A percentile compares a stretch with the other conserved stretches of the same genome.
These are phyloP conservation scores for Electrona antarctica DNA, from an alignment of 2,113 vertebrate genomes.

Conservation along the genomic window DNA sequence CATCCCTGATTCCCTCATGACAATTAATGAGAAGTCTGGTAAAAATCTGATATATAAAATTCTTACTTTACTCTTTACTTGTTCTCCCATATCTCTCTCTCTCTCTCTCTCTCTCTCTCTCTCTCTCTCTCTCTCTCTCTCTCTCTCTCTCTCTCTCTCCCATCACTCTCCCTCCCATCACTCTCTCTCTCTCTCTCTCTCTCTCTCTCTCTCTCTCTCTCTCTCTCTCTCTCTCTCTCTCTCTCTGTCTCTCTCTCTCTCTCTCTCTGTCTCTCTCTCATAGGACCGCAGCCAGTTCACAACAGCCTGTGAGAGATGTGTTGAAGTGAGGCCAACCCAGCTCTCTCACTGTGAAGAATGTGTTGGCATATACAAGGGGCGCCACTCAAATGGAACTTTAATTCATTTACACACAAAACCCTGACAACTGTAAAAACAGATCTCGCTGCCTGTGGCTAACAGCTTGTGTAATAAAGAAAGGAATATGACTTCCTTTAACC, in stretches of 20 bases:
- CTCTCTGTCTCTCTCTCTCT: not conserved
- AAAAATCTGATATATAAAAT: constrained; percentile 57
- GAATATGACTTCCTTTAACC: constrained; percentile 64
- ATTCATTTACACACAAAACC: constrained; percentile 74
- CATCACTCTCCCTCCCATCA: not conserved
- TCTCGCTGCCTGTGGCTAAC: constrained; percentile 63
- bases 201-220: not conserved
- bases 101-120: not conserved
- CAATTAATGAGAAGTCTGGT: constrained; percentile 63
- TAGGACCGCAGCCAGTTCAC: constrained; percentile 69
- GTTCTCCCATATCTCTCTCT: constrained; percentile 10
- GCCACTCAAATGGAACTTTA: constrained; percentile 77
- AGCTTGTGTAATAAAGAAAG: constrained; percentile 58
- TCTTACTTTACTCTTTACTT: not conserved
- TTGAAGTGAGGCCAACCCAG: constrained; percentile 69
- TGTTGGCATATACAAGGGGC: constrained; percentile 77
- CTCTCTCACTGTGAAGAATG: constrained; percentile 76
- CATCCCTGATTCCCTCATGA: constrained; percentile 65
- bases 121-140: constrained; percentile 1
- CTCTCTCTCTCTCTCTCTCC: constrained; percentile 8
- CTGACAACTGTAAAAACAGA: constrained; percentile 73
- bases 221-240: constrained; percentile 13
- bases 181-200: not conserved
- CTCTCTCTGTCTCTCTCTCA: constrained; percentile 33
- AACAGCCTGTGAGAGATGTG: constrained; percentile 70